These are phyloP conservation scores for Telmatherina bonti DNA, from an alignment of 2,797 vertebrate species.

Conservation along the genomic window DNA sequence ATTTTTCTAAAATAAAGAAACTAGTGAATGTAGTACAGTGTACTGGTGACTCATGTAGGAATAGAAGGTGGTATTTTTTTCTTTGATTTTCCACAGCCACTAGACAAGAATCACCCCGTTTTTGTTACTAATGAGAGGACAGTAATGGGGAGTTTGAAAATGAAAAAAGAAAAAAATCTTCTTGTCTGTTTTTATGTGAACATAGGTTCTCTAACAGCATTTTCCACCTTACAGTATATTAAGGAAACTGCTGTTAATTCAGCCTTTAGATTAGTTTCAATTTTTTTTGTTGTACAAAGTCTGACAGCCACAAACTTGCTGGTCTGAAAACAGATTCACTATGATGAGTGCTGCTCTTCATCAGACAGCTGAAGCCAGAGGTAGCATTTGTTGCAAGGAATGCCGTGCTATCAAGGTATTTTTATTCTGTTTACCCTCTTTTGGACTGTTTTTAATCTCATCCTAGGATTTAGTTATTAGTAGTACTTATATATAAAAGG, in stretches of 20 bases:
- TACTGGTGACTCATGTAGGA: not conserved
- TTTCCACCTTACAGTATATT: too few relatives aligned
- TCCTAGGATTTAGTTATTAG: slow-evolving; percentile 45
- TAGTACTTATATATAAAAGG: slow-evolving; percentile 50
- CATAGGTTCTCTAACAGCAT: too few relatives aligned
- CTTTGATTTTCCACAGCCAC: slow-evolving; percentile 39
- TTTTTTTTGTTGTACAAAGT: slow-evolving; percentile 7
- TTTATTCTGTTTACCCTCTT: not conserved
- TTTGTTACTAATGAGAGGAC: slow-evolving; percentile 8
- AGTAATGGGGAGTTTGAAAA: not conserved
- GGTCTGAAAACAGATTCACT: slow-evolving; percentile 1
- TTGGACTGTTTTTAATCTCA: slow-evolving; percentile 27
- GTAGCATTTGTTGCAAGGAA: slow-evolving; percentile 7
- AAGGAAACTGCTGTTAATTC: not conserved
- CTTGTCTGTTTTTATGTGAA: too few relatives aligned
- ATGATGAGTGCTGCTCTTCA: not conserved
- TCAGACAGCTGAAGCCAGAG: not conserved
- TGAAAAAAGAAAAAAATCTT: not conserved
- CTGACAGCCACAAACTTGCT: not conserved
- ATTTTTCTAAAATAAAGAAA: not conserved
- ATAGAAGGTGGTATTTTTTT: slow-evolving; percentile 44
- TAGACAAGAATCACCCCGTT: slow-evolving; percentile 21
- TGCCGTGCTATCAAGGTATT: slow-evolving; percentile 13
- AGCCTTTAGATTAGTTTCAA: slow-evolving; percentile 14
- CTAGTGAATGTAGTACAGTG: not conserved